Evolutionary conservation across 2,113 vertebrate genomes (phyloP), one percentile per base, ranked within the genome.

Genomic region (Mixornis gularis): DNA sequence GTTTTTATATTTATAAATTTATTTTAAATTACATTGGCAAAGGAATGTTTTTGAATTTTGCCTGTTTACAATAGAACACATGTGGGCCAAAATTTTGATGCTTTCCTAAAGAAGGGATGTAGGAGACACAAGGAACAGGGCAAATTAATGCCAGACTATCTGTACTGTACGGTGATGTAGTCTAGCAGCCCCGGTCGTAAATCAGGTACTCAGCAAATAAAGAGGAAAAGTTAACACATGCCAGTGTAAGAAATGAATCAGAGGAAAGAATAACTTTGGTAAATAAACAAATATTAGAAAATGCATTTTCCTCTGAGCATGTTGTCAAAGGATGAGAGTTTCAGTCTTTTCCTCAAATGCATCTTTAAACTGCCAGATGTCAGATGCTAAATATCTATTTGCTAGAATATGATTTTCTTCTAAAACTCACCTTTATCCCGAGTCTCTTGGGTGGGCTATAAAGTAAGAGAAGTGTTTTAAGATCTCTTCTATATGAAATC

Each of bases 281-380:
- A 90, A 95, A 80, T 68, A 91, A 94, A 80, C 29, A 91, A 86
- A 64, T 77, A 80, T 4, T 85, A 59, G 22, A 79, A 88, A 80
- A 90, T 64, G 14, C 60, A 6, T 79, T 93, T 87, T 83, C 44
- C 51, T 85, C 59, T 78, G 56, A 25, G 24, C 27, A 56, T 13
- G 12, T 66, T 85, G 40, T 88, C 68, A 92, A 85, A 22, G 55
- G 69, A 80, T 46, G 32, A 13, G 38, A 51, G 26, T n/a, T 77
- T 68, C 24, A 64, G 13, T 17, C 22, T 49, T 89, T 91, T 95
- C 82, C 44, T 92, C 78, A 72, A 71, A 68, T 27, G 44, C 22
- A 22, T 68, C 49, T 72, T 84, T 38, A 85, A 91, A 27, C 40
- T 91, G 18, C 19, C 13, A 32, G 9, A 40, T 85, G 38, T 72